A percentile compares a stretch with the other conserved stretches of the same genome.
Evolutionary conservation across 2,113 vertebrate genomes (phyloP).

Genomic region (Oryzias melastigma): DNA sequence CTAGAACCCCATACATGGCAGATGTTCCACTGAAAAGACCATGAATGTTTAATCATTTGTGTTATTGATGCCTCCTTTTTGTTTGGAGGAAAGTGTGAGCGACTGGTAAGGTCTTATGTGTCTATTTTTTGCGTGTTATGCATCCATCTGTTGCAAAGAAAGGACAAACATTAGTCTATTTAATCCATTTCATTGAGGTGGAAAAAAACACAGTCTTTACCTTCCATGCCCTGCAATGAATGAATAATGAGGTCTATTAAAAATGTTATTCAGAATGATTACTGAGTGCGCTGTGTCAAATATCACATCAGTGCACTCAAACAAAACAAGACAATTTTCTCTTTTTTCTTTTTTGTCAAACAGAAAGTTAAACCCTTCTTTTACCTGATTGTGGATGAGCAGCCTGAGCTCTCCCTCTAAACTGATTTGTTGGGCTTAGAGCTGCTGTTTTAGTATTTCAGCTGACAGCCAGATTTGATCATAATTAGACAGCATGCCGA

Average conservation of each 20-base stretch:
- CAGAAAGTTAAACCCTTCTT: conserved; percentile 77
- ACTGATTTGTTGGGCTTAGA: conserved; percentile 99
- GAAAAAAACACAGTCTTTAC: conserved; percentile 7
- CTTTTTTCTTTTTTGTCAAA: conserved; percentile 34
- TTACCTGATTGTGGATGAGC: conserved; percentile 86
- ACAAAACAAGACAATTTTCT: conserved; percentile 30
- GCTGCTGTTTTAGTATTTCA: conserved; percentile 99
- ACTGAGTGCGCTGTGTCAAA: conserved; percentile 43
- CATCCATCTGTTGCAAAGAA: conserved; percentile 23
- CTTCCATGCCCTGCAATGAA: conserved; percentile 29
- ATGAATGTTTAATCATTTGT: conserved; percentile 88
- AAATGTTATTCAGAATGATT: conserved; percentile 53
- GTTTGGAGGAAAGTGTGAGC: conserved; percentile 71
- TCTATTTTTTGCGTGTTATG: conserved; percentile 48
- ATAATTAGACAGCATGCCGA: conserved; percentile 99
- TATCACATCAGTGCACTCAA: conserved; percentile 40
- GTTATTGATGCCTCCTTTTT: conserved; percentile 85
- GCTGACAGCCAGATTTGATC: conserved; percentile 99
- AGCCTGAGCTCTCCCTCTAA: conserved; percentile 82
- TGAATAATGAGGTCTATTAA: conserved; percentile 57
- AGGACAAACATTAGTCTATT: conserved; percentile 25
- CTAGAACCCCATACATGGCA: conserved; percentile 77
- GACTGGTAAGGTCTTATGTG: conserved; percentile 54
- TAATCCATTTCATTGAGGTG: conserved; percentile 13
- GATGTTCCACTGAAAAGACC: conserved; percentile 82